Conservation (phyloP, 2,113 vertebrate genomes). For the Sminthopsis crassicaudata region DNA sequence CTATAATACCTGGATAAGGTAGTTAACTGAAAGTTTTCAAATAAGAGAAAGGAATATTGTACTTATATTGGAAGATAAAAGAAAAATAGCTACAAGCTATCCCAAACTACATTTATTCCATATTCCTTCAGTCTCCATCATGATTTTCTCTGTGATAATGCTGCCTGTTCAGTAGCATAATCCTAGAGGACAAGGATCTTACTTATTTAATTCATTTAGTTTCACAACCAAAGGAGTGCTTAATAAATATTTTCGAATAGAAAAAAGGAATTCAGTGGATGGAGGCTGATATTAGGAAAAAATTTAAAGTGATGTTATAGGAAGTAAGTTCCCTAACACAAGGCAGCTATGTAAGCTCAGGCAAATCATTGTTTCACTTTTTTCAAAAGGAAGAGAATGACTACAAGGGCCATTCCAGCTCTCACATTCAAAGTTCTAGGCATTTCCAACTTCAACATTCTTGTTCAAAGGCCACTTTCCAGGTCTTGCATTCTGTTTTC, state of each 20-base stretch:
- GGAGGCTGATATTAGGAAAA: background rate
- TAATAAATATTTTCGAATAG: background rate
- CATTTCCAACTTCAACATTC: too few relatives aligned
- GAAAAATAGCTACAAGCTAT: background rate
- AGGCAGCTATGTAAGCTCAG: background rate
- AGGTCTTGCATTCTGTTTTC: too few relatives aligned
- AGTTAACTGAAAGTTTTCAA: background rate
- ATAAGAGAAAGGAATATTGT: background rate
- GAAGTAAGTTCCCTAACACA: background rate
- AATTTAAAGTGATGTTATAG: background rate
- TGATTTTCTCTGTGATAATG: background rate
- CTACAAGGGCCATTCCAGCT: background rate
- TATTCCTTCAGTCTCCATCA: background rate
- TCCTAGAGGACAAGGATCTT: background rate
- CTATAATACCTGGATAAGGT: background rate
- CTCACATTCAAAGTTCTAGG: too few relatives aligned
- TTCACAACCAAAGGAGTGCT: rapidly evolving
- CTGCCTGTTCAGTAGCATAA: background rate
- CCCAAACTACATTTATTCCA: background rate
- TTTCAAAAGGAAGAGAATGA: background rate
- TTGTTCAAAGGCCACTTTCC: too few relatives aligned
- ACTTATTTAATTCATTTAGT: background rate
- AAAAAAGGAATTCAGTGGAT: background rate
- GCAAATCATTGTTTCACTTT: background rate
- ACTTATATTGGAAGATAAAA: background rate